A percentile compares a stretch with the other conserved stretches of the same genome.
Evolutionary conservation across 2,888 invertebrate species (phyloP).

Genomic region (Orchestes rusci): DNA sequence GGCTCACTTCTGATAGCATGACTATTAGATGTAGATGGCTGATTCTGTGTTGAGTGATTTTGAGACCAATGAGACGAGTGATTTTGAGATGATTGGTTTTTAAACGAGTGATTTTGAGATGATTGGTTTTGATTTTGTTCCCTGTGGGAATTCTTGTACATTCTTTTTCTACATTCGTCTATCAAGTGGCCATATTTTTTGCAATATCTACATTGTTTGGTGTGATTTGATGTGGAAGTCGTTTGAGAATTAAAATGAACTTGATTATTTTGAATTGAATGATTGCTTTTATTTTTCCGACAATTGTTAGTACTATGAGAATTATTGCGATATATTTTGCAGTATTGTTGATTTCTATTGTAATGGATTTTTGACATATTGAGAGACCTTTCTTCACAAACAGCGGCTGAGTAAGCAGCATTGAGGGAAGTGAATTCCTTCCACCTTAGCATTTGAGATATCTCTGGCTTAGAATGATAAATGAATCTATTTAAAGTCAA

Average conservation of each 20-base stretch:
- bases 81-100: too few species aligned
- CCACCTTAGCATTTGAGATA: conserved; percentile 10
- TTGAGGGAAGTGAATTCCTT: conserved; percentile 1
- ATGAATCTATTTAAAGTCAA: conserved; percentile 8
- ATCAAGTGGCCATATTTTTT: conserved; percentile 20
- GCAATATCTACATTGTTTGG: conserved; percentile 10
- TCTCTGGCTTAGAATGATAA: conserved; percentile 10
- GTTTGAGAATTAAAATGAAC: too few species aligned
- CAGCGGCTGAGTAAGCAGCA: conserved; percentile 2
- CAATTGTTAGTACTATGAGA: not conserved
- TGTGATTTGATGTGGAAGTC: too few species aligned
- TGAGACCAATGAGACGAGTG: too few species aligned
- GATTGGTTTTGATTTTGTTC: too few species aligned
- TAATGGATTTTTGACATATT: conserved; percentile 1
- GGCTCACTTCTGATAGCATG: too few species aligned
- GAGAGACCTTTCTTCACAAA: conserved; percentile 9
- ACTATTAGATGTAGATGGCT: too few species aligned
- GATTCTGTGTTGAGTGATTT: too few species aligned
- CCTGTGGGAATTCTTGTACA: conserved; percentile 14
- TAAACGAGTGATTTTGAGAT: too few species aligned
- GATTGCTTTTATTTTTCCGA: too few species aligned
- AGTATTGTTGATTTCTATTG: conserved; percentile 4
- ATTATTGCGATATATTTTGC: conserved; percentile 7
- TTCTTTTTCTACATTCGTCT: conserved; percentile 18
- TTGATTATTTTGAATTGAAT: too few species aligned